Evolutionary conservation across 2,888 invertebrate species (phyloP).

Genomic region (Acleris laterana): DNA sequence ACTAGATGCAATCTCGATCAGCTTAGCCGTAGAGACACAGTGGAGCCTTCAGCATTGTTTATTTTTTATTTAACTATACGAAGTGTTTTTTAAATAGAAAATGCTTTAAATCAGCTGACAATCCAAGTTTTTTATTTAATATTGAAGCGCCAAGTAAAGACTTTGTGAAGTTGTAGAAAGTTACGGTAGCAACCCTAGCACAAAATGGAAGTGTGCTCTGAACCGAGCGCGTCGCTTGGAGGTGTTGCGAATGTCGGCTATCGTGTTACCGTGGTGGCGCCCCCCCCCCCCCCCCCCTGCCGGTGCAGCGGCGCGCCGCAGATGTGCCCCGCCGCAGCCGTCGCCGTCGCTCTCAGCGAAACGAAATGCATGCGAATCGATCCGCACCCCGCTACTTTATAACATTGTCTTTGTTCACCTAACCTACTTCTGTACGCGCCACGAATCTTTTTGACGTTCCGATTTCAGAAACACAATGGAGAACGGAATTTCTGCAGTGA

Average conservation of each 20-base stretch:
- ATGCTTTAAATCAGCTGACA: not conserved
- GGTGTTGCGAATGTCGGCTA: constrained; percentile 81
- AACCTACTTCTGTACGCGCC: constrained; percentile 66
- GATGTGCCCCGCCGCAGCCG: constrained; percentile 55
- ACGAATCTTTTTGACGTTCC: constrained; percentile 35
- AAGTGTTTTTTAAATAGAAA: no score
- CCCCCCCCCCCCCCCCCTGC: constrained; percentile 47
- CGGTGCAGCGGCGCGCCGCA: constrained; percentile 65
- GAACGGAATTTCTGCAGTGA: no score
- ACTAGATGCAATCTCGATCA: no score
- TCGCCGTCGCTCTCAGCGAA: constrained; percentile 48
- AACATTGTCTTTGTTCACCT: constrained; percentile 78
- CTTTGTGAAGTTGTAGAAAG: not conserved
- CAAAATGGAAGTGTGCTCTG: constrained; percentile 64
- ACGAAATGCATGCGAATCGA: constrained; percentile 80
- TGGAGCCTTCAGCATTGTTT: no score
- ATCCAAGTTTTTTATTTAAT: not conserved
- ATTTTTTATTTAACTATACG: no score
- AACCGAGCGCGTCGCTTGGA: constrained; percentile 74
- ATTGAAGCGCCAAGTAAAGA: no score
- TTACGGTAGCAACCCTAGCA: constrained; percentile 58
- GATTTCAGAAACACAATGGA: constrained; percentile 36
- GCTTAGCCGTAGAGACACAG: no score
- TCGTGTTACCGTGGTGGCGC: constrained; percentile 61
- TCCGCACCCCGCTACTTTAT: constrained; percentile 67